Conservation (phyloP, 92 coral and sea anemone genomes). For the Porites cylindrica region DNA sequence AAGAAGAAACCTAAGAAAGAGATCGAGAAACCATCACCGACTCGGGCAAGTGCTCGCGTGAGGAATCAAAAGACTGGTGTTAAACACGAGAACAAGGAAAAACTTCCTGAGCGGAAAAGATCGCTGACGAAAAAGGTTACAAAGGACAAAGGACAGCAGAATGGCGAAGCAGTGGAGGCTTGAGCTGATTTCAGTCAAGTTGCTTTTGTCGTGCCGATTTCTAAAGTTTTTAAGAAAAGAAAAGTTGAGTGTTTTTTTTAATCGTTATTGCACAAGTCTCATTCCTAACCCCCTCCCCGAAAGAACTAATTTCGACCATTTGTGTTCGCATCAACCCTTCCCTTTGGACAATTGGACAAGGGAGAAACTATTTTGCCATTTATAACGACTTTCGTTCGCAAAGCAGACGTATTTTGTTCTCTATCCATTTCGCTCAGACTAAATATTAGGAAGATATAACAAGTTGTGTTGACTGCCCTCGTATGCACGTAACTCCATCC, state of each 20-base stretch:
- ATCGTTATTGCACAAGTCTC: neutral
- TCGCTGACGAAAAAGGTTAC: constrained; percentile 46
- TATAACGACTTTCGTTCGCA: too few species aligned
- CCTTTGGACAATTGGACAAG: too few species aligned
- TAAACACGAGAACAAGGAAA: constrained; percentile 55
- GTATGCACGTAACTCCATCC: too few species aligned
- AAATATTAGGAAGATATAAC: too few species aligned
- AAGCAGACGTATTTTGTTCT: too few species aligned
- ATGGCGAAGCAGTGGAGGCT: constrained; percentile 11
- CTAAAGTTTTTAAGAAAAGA: neutral
- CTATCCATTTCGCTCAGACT: neutral
- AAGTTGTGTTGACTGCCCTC: too few species aligned
- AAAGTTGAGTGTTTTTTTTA: neutral
- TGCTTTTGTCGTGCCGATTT: neutral
- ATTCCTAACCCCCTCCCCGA: neutral
- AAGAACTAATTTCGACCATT: too few species aligned
- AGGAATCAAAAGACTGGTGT: constrained; percentile 75
- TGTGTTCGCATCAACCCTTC: too few species aligned
- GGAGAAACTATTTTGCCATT: too few species aligned
- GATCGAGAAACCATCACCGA: constrained; percentile 59
- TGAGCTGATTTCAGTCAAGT: neutral
- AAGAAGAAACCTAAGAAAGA: constrained; percentile 73
- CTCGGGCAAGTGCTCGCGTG: constrained; percentile 70
- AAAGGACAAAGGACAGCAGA: constrained; percentile 30
- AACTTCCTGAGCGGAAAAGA: constrained; percentile 34